phyloP scores from a whole-genome alignment of 1,140 invertebrate species.

The Drosophila eugracilis region DNA sequence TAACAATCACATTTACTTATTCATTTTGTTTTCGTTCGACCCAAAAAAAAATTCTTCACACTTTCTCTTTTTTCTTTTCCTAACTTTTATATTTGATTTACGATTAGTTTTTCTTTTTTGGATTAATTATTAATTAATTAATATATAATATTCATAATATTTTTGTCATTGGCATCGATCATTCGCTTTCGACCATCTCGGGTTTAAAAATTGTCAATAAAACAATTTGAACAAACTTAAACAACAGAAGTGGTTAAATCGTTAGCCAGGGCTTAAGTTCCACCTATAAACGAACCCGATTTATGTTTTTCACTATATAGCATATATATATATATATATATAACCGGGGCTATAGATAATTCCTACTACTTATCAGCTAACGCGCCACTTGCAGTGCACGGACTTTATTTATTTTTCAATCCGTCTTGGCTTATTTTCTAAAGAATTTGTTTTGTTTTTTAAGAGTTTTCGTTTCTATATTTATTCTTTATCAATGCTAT shows the following conservation, averaged over 20 bases:
- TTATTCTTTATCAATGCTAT: slow-evolving; percentile 3
- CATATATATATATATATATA: too few relatives aligned
- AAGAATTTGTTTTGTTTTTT: slow-evolving; percentile 18
- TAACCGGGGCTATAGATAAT: slow-evolving; percentile 56
- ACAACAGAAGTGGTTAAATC: slow-evolving; percentile 62
- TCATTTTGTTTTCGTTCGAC: slow-evolving; percentile 49
- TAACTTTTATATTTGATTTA: slow-evolving; percentile 53
- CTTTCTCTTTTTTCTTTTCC: too few relatives aligned
- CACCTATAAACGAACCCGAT: slow-evolving; percentile 27
- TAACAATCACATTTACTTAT: slow-evolving; percentile 84
- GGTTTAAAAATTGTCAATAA: slow-evolving; percentile 76
- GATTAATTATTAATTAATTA: slow-evolving; percentile 37
- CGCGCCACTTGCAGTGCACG: slow-evolving; percentile 68
- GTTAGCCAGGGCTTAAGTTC: slow-evolving; percentile 41
- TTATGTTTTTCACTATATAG: too few relatives aligned
- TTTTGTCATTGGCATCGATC: slow-evolving; percentile 40
- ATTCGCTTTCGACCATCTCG: not conserved
- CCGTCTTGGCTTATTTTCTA: slow-evolving; percentile 14
- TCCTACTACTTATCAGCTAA: slow-evolving; percentile 60
- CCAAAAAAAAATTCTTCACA: slow-evolving; percentile 64
- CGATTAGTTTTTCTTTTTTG: slow-evolving; percentile 29
- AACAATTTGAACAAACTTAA: slow-evolving; percentile 75
- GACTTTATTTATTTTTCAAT: slow-evolving; percentile 25
- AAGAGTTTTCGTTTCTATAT: slow-evolving; percentile 28
- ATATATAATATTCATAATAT: slow-evolving; percentile 54